phyloP scores from a whole-genome alignment of 2,888 invertebrate species.

The Charanyca ferruginea region DNA sequence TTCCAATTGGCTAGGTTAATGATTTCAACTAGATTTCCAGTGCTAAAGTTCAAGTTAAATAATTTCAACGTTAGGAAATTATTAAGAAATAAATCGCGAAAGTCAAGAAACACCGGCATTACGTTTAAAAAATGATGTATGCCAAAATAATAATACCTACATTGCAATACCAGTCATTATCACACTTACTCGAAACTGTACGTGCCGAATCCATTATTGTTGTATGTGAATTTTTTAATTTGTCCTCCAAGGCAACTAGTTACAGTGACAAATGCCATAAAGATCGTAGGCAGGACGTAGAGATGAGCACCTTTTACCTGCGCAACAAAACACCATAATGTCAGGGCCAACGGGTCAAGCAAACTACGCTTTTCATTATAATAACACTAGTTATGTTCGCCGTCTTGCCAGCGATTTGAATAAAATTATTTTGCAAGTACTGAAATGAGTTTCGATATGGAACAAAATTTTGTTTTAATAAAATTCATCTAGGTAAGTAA shows the following conservation, averaged over 20 bases:
- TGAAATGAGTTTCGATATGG: slow-evolving; percentile 21
- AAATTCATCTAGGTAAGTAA: background rate
- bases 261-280: slow-evolving; percentile 68
- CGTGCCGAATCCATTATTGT: slow-evolving; percentile 83
- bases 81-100: slow-evolving; percentile 27
- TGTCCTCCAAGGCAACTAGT: slow-evolving; percentile 72
- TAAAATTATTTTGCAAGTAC: slow-evolving; percentile 28
- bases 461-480: background rate
- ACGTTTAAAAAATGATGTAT: slow-evolving; percentile 28
- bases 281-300: slow-evolving; percentile 67
- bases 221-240: slow-evolving; percentile 80
- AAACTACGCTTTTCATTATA: slow-evolving; percentile 57
- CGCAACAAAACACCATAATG: slow-evolving; percentile 76
- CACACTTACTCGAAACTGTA: slow-evolving; percentile 88
- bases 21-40: slow-evolving; percentile 17
- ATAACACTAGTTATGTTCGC: slow-evolving; percentile 48
- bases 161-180: slow-evolving; percentile 42
- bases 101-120: slow-evolving; percentile 11
- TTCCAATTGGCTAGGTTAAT: slow-evolving; percentile 21
- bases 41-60: slow-evolving; percentile 36
- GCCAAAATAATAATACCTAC: slow-evolving; percentile 30
- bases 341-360: slow-evolving; percentile 76
- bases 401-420: slow-evolving; percentile 29
- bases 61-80: slow-evolving; percentile 23
- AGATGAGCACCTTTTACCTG: slow-evolving; percentile 79